These are phyloP conservation scores for Actenoides lindsayi DNA, from an alignment of 2,113 vertebrate species.

Conservation along the genomic window DNA sequence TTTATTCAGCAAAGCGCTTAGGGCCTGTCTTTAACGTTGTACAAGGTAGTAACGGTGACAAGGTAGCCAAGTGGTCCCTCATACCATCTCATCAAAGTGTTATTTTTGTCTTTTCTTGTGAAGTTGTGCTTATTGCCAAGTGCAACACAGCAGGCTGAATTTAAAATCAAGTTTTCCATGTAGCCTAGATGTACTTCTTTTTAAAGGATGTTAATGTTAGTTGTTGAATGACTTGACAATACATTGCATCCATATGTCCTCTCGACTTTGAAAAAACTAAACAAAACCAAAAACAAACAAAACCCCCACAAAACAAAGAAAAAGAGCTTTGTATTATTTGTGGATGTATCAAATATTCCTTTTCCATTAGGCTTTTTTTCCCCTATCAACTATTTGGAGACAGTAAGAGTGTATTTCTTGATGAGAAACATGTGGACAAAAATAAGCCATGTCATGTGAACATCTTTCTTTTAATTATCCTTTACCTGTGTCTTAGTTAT, in stretches of 20 bases:
- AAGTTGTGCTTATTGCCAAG: not conserved
- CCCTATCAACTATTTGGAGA: not conserved
- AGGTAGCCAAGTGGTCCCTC: not conserved
- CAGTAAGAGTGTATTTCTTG: not conserved
- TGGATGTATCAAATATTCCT: not conserved
- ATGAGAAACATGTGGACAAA: not conserved
- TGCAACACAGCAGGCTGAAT: not conserved
- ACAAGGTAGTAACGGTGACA: not conserved
- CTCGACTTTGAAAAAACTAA: not conserved
- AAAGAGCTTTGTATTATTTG: not conserved
- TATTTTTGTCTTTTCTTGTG: not conserved
- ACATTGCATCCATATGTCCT: not conserved
- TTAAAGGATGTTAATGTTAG: not conserved
- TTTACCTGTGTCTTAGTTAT: not conserved
- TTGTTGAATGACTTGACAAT: not conserved
- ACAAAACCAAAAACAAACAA: too few species aligned
- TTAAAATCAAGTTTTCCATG: not conserved
- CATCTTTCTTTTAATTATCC: not conserved
- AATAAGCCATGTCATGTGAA: not conserved
- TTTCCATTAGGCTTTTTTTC: not conserved
- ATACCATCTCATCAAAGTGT: not conserved
- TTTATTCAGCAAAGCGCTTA: not conserved
- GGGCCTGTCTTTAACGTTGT: not conserved
- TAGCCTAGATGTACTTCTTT: not conserved
- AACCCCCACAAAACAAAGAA: too few species aligned